Base-by-base conservation (phyloP, 2,888 invertebrate genomes). In the Dascillus cervinus region DNA sequence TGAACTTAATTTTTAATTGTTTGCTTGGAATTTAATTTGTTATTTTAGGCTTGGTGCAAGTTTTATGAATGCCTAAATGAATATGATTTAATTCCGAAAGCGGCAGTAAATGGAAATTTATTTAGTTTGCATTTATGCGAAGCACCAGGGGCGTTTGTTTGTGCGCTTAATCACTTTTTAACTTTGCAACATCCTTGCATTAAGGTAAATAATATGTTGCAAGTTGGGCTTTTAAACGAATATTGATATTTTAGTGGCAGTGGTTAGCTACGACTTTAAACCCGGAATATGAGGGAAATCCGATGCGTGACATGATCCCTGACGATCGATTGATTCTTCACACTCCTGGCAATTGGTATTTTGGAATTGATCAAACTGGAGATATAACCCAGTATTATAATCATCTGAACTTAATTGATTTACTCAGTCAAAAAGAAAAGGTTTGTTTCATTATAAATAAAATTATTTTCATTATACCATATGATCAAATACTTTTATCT, bases 141-240 rank as follows among this genome's bases (percentile, higher is more conserved):
- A 67, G 95, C 95, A 1, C 97, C 97, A 0, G 97, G 97, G 0
- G 94, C 92, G 1, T 97, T 97, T 58, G 75, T 97, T 21, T 75
- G 88, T 3, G 82, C 94, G 0, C 60, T 96, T 3, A 95, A 95
- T 64, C 92, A 94, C 62, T 92, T 77, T 62, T 55, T 89, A 37
- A 72, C 75, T 46, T 64, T 69, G 1, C 72, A 74, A 43, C 65
- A 71, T 49, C 68, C 65, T 3, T 51, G 60, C 32, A 55, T 78
- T 20, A 61, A 74, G 65, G 82, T 82, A 56, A 64, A 24, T 23
- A 10, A 11, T 6, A 37, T 24, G n/a, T 14, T 4, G 8, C 11
- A 4, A 17, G 8, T 17, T 6, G n/a, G n/a, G n/a, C n/a, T n/a
- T n/a, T n/a, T n/a, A n/a, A n/a, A n/a, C n/a, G n/a, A n/a, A n/a